These are phyloP conservation scores for Vollenhovia emeryi DNA, from an alignment of 1,140 invertebrate genomes.

Conservation along the genomic window DNA sequence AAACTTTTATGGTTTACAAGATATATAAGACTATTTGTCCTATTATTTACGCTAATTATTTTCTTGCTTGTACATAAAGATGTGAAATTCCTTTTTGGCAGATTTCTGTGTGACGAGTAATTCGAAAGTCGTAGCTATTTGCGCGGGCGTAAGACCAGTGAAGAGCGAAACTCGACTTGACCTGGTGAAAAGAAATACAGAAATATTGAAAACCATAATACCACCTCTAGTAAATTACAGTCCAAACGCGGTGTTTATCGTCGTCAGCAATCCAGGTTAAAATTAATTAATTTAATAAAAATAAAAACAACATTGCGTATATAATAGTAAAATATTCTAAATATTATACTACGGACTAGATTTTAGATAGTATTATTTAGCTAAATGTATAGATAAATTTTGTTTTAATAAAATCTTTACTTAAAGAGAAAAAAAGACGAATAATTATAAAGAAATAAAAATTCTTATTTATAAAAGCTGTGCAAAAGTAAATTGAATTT, in stretches of 20 bases:
- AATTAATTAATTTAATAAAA: slow-evolving; percentile 28
- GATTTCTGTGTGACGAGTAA: slow-evolving; percentile 87
- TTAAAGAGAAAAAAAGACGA: not conserved
- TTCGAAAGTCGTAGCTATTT: slow-evolving; percentile 87
- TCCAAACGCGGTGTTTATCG: slow-evolving; percentile 87
- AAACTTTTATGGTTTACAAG: not conserved
- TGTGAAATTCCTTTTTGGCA: slow-evolving; percentile 62
- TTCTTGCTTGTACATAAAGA: not conserved
- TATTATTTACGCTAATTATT: not conserved
- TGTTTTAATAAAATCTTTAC: not conserved
- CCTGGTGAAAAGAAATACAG: slow-evolving; percentile 87
- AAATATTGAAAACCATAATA: slow-evolving; percentile 88
- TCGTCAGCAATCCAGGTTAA: slow-evolving; percentile 88
- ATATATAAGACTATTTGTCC: not conserved
- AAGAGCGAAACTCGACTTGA: slow-evolving; percentile 87
- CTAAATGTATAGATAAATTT: not conserved
- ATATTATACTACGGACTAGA: not conserved
- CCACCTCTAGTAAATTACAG: slow-evolving; percentile 86
- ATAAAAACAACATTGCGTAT: not conserved
- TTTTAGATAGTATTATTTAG: too few relatives aligned
- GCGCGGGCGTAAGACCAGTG: slow-evolving; percentile 86
- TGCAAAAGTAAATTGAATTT: not conserved
- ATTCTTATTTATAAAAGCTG: not conserved
- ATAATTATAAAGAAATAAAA: not conserved
- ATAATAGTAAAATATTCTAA: not conserved